Percentiles rank a stretch among this genome's conserved stretches.
Evolutionary conservation across 2,113 vertebrate species (phyloP).

Genomic region (Circaetus gallicus): DNA sequence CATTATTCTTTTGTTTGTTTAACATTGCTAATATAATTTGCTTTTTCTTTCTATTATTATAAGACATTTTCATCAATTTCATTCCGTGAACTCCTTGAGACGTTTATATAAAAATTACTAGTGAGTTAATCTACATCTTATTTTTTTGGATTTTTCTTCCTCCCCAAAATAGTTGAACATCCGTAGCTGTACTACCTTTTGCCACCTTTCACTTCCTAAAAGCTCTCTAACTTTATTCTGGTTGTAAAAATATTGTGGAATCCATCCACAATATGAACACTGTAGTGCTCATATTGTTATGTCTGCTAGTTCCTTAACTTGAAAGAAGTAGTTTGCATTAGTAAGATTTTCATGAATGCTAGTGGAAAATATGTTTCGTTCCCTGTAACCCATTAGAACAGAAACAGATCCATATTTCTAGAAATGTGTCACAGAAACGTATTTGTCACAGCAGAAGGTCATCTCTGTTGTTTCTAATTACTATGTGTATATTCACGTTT

Average conservation of each 20-base stretch:
- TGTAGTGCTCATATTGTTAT: conserved; percentile 16
- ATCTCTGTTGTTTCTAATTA: neutral
- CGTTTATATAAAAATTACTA: conserved; percentile 86
- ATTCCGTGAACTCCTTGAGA: conserved; percentile 87
- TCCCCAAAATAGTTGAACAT: neutral
- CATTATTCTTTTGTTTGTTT: conserved; percentile 32
- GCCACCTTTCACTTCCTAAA: conserved; percentile 6
- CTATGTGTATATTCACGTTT: conserved; percentile 38
- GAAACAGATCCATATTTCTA: neutral
- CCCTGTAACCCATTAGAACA: neutral
- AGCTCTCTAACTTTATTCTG: conserved; percentile 12
- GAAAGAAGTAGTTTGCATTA: neutral
- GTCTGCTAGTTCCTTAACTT: conserved; percentile 18
- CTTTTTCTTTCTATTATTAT: conserved; percentile 54
- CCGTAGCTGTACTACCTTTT: conserved; percentile 8
- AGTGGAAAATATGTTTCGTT: neutral
- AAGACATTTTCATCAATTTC: conserved; percentile 81
- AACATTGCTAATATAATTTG: conserved; percentile 29
- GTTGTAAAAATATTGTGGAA: conserved; percentile 55
- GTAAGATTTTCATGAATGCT: neutral
- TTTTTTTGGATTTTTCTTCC: conserved; percentile 38
- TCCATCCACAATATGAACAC: conserved; percentile 40
- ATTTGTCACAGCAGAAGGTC: neutral
- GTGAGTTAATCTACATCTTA: conserved; percentile 75
- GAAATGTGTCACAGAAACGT: neutral